These are phyloP conservation scores for Lophotriccus pileatus DNA, from an alignment of 2,797 vertebrate species.

Conservation along the genomic window DNA sequence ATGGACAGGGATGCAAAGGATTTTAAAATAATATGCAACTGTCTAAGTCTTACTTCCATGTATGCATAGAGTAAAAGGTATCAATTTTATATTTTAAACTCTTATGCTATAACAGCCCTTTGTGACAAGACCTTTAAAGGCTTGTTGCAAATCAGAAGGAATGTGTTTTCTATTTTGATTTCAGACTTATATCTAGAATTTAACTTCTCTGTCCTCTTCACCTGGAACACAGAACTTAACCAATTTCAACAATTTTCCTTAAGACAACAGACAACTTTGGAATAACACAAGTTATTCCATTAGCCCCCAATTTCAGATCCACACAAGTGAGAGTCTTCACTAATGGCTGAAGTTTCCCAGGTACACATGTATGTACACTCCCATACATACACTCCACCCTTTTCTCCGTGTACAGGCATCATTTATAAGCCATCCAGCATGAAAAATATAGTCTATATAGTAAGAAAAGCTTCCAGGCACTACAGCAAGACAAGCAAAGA, in stretches of 20 bases:
- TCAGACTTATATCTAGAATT: not conserved
- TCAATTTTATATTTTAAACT: not conserved
- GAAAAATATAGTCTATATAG: not conserved
- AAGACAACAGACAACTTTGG: not conserved
- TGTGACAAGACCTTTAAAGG: not conserved
- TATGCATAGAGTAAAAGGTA: not conserved
- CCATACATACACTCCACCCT: fast-evolving
- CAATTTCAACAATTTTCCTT: not conserved
- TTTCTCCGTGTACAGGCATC: not conserved
- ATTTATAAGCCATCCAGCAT: not conserved
- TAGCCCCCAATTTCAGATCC: not conserved
- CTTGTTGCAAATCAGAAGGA: not conserved
- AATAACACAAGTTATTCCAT: not conserved
- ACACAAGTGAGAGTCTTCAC: not conserved
- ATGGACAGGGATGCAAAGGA: not conserved
- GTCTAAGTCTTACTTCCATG: not conserved
- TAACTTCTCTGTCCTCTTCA: not conserved
- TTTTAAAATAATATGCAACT: not conserved
- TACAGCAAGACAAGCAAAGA: not conserved
- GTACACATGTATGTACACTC: fast-evolving
- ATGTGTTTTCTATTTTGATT: not conserved
- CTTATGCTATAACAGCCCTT: not conserved
- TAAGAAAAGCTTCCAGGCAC: not conserved
- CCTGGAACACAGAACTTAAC: not conserved
- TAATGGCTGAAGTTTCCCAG: not conserved